Conservation (phyloP, 2,888 invertebrate genomes). For the Galeopsomyia nigrocyanea region DNA sequence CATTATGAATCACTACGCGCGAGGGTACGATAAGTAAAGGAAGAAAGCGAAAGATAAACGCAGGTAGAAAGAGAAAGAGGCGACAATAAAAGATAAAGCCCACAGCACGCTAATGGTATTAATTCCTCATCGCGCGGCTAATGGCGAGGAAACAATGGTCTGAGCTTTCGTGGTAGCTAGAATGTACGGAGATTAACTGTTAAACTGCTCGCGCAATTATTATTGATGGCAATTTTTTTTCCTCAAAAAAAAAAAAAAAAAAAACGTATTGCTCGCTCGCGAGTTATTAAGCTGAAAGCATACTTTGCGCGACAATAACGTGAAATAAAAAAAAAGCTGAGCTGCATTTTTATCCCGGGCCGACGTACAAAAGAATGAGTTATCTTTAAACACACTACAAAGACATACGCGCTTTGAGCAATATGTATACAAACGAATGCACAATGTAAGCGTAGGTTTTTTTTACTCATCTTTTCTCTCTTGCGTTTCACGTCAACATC, state of each 20-base stretch:
- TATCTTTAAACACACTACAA: too few relatives aligned
- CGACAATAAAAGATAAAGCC: constrained; percentile 35
- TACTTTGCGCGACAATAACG: not conserved
- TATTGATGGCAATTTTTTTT: constrained; percentile 34
- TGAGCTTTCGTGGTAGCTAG: not conserved
- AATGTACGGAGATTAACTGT: not conserved
- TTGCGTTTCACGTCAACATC: not conserved
- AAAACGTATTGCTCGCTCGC: not conserved
- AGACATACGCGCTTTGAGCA: too few relatives aligned
- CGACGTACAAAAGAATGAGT: too few relatives aligned
- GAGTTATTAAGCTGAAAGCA: constrained; percentile 52
- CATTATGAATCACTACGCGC: constrained; percentile 16
- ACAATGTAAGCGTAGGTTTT: too few relatives aligned
- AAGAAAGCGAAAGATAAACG: constrained; percentile 17
- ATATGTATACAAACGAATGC: too few relatives aligned
- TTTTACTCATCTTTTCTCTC: too few relatives aligned
- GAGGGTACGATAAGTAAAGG: not conserved
- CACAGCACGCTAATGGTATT: constrained; percentile 26
- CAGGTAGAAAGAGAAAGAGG: not conserved
- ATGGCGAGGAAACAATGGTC: not conserved
- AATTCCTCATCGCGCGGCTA: constrained; percentile 25
- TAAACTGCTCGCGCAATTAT: not conserved
- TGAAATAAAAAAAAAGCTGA: too few relatives aligned
- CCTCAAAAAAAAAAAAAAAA: too few relatives aligned
- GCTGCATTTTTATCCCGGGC: too few relatives aligned